A percentile compares a stretch with the other conserved stretches of the same genome.
Conservation (phyloP, 92 coral and sea anemone species). For the Porites lobata region DNA sequence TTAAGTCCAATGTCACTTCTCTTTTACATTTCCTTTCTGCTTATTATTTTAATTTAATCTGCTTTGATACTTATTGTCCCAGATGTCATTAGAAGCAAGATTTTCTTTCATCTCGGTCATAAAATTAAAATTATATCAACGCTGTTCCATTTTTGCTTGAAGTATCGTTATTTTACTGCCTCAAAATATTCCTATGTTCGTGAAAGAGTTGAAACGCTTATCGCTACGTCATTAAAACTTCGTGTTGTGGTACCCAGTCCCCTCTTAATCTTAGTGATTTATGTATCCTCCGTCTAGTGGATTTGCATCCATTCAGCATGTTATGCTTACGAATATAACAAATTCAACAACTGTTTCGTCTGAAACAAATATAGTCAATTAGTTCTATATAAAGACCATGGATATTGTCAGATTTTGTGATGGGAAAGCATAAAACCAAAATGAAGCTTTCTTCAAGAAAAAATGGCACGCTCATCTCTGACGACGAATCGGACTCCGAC, state of each 20-base stretch:
- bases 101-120: no score
- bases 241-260: conserved; percentile 27
- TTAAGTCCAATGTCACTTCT: no score
- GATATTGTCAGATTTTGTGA: conserved; percentile 10
- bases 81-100: no score
- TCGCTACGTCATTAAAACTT: neutral
- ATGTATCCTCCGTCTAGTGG: neutral
- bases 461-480: conserved; percentile 86
- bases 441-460: conserved; percentile 89
- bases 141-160: no score
- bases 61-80: no score
- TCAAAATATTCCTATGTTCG: no score
- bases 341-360: neutral
- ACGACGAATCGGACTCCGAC: conserved; percentile 87
- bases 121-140: no score
- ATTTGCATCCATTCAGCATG: conserved; percentile 6
- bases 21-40: no score
- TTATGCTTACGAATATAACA: neutral
- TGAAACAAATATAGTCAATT: neutral
- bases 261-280: neutral
- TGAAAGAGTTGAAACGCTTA: no score
- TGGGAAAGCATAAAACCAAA: conserved; percentile 79
- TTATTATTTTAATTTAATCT: no score
- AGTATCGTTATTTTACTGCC: no score
- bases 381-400: neutral